These are phyloP conservation scores for Lamprologus sp. DNA, from an alignment of 2,113 vertebrate genomes.

Conservation along the genomic window DNA sequence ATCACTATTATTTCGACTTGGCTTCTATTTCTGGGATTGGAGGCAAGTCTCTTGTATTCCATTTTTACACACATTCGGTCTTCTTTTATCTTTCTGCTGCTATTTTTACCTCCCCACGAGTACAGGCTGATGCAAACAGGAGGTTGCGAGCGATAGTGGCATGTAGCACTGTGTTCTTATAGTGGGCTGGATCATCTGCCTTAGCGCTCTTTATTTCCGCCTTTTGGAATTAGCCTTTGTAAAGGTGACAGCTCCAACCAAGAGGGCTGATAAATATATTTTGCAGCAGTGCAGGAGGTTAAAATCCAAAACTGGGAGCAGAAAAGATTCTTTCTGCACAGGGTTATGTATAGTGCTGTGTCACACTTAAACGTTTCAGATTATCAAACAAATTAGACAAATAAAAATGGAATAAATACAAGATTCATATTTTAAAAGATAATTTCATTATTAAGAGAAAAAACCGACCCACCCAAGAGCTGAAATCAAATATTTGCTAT, in stretches of 20 bases:
- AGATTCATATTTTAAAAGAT: neutral
- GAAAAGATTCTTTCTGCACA: neutral
- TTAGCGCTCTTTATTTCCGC: neutral
- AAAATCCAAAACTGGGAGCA: neutral
- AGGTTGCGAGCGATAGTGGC: neutral
- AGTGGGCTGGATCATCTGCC: neutral
- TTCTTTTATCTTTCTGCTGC: slow-evolving; percentile 24
- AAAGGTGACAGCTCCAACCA: neutral
- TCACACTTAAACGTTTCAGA: neutral
- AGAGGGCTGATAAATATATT: neutral
- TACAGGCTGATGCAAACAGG: neutral
- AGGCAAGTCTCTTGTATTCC: slow-evolving; percentile 4
- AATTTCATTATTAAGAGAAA: neutral
- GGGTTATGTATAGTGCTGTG: neutral
- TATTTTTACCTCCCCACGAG: slow-evolving; percentile 28
- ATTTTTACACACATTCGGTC: slow-evolving; percentile 21
- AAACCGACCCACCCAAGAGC: neutral
- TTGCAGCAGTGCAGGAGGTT: neutral
- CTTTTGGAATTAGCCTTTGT: neutral
- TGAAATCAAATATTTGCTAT: neutral
- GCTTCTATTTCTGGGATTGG: slow-evolving; percentile 14
- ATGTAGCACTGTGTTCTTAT: neutral
- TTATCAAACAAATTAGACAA: neutral
- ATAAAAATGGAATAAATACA: neutral
- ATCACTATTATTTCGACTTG: neutral